These are phyloP conservation scores for Aldrovandia affinis DNA, from an alignment of 2,797 vertebrate species.

Conservation along the genomic window DNA sequence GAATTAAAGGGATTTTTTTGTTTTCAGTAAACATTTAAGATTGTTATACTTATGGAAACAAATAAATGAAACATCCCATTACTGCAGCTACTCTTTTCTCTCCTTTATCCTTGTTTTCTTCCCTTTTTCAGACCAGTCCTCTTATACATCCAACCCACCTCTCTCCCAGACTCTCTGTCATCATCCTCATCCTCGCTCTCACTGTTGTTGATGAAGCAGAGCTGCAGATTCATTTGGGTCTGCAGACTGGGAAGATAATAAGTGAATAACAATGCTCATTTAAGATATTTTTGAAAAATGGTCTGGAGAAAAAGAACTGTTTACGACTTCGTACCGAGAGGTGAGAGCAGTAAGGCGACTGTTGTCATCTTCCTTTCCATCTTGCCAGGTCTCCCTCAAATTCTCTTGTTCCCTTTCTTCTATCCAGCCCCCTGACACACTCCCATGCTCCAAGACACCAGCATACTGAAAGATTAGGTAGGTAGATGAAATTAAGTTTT, in stretches of 20 bases:
- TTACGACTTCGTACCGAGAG: slow-evolving; percentile 61
- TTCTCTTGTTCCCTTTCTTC: slow-evolving; percentile 56
- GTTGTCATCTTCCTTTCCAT: slow-evolving; percentile 68
- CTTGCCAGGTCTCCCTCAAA: slow-evolving; percentile 64
- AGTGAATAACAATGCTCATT: neutral
- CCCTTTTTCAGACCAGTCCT: neutral
- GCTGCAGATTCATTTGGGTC: slow-evolving; percentile 75
- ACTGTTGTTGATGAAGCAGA: slow-evolving; percentile 79
- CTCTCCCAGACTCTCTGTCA: slow-evolving; percentile 43
- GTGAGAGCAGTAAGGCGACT: slow-evolving; percentile 71
- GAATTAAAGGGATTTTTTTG: neutral
- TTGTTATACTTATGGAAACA: neutral
- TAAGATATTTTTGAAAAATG: neutral
- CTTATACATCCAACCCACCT: slow-evolving; percentile 49
- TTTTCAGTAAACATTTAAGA: neutral
- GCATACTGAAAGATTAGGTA: slow-evolving; percentile 19
- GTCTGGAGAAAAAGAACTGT: neutral
- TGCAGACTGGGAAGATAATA: slow-evolving; percentile 58
- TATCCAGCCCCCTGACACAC: slow-evolving; percentile 46
- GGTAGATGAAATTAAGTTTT: neutral
- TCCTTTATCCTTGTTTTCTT: neutral
- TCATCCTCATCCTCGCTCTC: slow-evolving; percentile 76
- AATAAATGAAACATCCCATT: neutral
- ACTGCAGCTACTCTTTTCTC: neutral
- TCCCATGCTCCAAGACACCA: slow-evolving; percentile 49